Percentiles rank a stretch among this genome's conserved stretches.
phyloP scores from a whole-genome alignment of 2,888 invertebrate species.

The Apocheima hispidaria region DNA sequence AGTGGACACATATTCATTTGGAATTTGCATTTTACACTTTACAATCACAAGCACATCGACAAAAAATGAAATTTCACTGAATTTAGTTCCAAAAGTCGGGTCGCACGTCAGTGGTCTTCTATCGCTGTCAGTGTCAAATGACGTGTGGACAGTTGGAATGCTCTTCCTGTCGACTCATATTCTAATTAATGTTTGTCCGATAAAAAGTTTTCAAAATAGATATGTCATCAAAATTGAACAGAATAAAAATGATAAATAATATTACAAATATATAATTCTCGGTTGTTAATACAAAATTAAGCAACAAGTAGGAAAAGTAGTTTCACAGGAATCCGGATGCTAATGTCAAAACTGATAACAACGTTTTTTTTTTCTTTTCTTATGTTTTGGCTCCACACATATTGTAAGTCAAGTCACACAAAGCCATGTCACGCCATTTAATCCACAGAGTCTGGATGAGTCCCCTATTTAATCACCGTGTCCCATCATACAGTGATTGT shows the following conservation, averaged over 20 bases:
- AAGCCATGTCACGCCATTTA: no score
- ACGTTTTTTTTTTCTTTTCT: constrained; percentile 7
- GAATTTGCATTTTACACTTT: constrained; percentile 88
- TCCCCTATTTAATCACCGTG: no score
- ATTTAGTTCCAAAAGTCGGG: constrained; percentile 27
- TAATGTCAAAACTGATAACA: constrained; percentile 8
- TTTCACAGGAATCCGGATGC: no score
- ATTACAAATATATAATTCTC: not conserved
- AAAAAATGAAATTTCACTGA: constrained; percentile 62
- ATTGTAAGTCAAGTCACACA: no score
- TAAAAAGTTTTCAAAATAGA: not conserved
- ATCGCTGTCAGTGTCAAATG: constrained; percentile 79
- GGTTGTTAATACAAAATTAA: no score
- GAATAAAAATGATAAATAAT: not conserved
- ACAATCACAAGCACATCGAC: constrained; percentile 74
- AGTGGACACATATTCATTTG: constrained; percentile 90
- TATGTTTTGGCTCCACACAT: no score
- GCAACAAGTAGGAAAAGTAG: no score
- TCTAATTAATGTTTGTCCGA: not conserved
- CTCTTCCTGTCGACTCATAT: constrained; percentile 63
- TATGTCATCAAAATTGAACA: not conserved
- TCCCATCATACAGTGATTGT: no score
- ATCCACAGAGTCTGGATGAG: no score
- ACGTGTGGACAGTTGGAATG: constrained; percentile 83
- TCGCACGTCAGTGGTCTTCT: constrained; percentile 69